Evolutionary conservation across 2,888 invertebrate genomes (phyloP).

Genomic region (Orthosia cruda): DNA sequence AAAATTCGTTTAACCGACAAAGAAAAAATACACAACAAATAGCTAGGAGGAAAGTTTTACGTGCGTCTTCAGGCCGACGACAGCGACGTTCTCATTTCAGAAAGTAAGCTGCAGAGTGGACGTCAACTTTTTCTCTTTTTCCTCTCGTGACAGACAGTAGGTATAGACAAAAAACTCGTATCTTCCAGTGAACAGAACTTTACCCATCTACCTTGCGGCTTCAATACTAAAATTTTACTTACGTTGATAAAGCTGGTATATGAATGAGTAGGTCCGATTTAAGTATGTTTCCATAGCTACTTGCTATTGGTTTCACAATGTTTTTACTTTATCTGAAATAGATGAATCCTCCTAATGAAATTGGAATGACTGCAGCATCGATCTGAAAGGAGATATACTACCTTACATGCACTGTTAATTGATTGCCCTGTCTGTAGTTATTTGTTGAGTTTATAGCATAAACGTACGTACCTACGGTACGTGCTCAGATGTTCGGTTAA

Average conservation of each 20-base stretch:
- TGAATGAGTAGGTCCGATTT: not conserved
- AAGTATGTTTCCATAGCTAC: constrained; percentile 27
- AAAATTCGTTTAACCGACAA: constrained; percentile 56
- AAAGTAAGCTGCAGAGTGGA: constrained; percentile 86
- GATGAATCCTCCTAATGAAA: constrained; percentile 62
- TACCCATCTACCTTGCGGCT: constrained; percentile 71
- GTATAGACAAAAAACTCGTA: constrained; percentile 81
- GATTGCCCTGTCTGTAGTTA: constrained; percentile 51
- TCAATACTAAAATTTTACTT: constrained; percentile 72
- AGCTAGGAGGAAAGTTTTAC: constrained; percentile 75
- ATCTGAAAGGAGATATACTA: constrained; percentile 52
- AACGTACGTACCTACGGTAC: not conserved
- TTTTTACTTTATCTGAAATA: constrained; percentile 47
- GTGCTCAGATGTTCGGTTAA: constrained; percentile 9
- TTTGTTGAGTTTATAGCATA: constrained; percentile 43
- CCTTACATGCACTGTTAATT: constrained; percentile 51
- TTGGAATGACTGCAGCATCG: constrained; percentile 50
- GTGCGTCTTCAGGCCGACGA: constrained; percentile 74
- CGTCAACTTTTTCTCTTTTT: constrained; percentile 86
- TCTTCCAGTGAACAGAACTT: constrained; percentile 79
- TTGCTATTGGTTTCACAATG: constrained; percentile 53
- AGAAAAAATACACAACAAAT: constrained; percentile 69
- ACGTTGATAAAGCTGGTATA: constrained; percentile 50
- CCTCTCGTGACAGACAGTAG: constrained; percentile 78
- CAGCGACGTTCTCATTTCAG: constrained; percentile 84